Base-by-base conservation (phyloP, 2,888 invertebrate genomes). In the Syrista parreyssii region DNA sequence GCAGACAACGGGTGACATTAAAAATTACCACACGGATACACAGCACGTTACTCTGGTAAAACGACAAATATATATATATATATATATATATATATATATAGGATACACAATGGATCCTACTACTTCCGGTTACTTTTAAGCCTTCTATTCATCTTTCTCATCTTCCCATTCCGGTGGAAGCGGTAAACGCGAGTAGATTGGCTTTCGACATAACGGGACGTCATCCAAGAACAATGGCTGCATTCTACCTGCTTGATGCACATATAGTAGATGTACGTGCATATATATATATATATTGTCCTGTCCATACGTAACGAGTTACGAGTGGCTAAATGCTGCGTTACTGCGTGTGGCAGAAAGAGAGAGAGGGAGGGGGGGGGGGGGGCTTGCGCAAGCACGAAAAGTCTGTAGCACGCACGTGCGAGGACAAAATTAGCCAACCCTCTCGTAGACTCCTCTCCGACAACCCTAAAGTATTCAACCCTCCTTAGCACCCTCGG, bases 371-470 rank as follows among this genome's bases (percentile, higher is more conserved):
- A 72, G 77, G 76, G 74, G 35, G 55, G 68, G 4, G 40, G 55
- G 68, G 68, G 32, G 12, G 36, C 74, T 81, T 81, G 79, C 81
- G 74, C 79, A 81, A 81, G 76, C 55, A 68, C 32, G 77, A 78
- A 75, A 77, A 79, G 77, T 75, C 75, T 77, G 77, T 75, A 75
- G 83, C 83, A 85, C 85, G 85, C 88, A 88, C 88, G 88, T 88
- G 87, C 88, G 85, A 83, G 79, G 86, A 87, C 87, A 82, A 84
- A 88, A 88, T 88, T 88, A 88, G 88, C 87, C 84, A 82, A 86
- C 76, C 82, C 83, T 80, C 79, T 78, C 78, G 55, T 68, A 77
- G 75, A 76, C 78, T 75, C 80, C 75, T 9, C 40, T 9, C 6
- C 23, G 40, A 6, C 40, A 55, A 23, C 40, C 40, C 23, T 23